A percentile compares a stretch with the other conserved stretches of the same genome.
phyloP scores from a whole-genome alignment of 2,888 invertebrate genomes.

The Troides helena region DNA sequence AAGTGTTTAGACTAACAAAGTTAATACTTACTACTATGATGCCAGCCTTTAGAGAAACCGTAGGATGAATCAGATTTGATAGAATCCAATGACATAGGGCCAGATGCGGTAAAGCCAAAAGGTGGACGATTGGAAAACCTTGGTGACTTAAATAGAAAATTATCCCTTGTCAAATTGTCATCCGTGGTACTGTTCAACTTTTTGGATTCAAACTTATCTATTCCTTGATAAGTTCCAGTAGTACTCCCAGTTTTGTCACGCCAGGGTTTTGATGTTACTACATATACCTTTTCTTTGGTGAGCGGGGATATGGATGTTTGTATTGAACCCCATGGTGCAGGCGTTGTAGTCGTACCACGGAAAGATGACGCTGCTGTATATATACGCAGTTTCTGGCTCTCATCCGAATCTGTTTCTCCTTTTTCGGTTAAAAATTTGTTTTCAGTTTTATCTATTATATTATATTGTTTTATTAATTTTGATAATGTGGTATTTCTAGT shows the following conservation, averaged over 20 bases:
- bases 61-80: slow-evolving; percentile 61
- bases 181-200: slow-evolving; percentile 49
- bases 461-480: slow-evolving; percentile 57
- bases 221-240: slow-evolving; percentile 53
- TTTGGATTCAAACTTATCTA: slow-evolving; percentile 59
- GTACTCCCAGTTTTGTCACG: slow-evolving; percentile 51
- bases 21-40: slow-evolving; percentile 68
- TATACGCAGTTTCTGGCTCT: slow-evolving; percentile 61
- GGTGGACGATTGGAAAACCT: slow-evolving; percentile 81
- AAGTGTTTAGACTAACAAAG: slow-evolving; percentile 4
- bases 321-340: slow-evolving; percentile 83
- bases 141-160: slow-evolving; percentile 69
- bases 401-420: slow-evolving; percentile 46
- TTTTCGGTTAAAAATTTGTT: slow-evolving; percentile 48
- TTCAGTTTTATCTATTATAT: slow-evolving; percentile 59
- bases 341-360: slow-evolving; percentile 62
- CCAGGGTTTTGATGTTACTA: slow-evolving; percentile 88
- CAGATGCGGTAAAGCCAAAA: slow-evolving; percentile 67
- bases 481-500: slow-evolving; percentile 46
- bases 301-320: slow-evolving; percentile 87
- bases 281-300: slow-evolving; percentile 89
- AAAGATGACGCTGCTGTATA: slow-evolving; percentile 70
- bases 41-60: slow-evolving; percentile 69
- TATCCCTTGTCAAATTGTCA: slow-evolving; percentile 47
- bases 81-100: slow-evolving; percentile 47